Percentiles rank a stretch among this genome's conserved stretches.
Conservation (phyloP, 2,888 invertebrate genomes). For the Monopis laevigella region DNA sequence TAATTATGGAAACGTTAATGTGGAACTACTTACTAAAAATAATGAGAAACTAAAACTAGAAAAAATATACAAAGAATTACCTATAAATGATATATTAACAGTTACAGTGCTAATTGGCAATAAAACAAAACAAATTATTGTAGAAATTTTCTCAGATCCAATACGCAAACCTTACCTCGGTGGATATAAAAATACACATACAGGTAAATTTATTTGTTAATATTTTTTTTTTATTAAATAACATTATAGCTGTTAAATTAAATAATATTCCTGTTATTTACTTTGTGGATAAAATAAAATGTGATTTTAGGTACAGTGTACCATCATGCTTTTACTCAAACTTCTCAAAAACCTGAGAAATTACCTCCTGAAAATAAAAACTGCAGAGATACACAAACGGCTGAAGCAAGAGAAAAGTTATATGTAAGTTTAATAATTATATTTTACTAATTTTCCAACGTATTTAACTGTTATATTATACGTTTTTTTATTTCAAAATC, state of each 20-base stretch:
- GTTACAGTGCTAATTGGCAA: conserved; percentile 49
- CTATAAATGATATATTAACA: conserved; percentile 49
- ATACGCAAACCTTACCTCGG: conserved; percentile 82
- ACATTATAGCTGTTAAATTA: no score
- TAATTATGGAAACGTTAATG: conserved; percentile 54
- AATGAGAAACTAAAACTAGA: conserved; percentile 45
- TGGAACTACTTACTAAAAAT: conserved; percentile 50
- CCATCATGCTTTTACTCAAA: conserved; percentile 86
- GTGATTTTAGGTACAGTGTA: conserved; percentile 69
- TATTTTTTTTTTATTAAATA: no score
- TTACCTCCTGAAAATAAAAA: conserved; percentile 57
- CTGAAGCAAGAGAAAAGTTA: conserved; percentile 55
- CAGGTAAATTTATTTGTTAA: conserved; percentile 54
- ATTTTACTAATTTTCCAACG: not conserved
- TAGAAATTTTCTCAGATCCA: conserved; percentile 51
- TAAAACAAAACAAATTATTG: conserved; percentile 47
- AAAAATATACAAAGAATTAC: conserved; percentile 50
- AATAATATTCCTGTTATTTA: no score
- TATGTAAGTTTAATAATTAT: conserved; percentile 38
- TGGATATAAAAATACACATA: conserved; percentile 78
- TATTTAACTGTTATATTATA: not conserved
- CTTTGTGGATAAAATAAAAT: no score
- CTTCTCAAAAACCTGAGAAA: conserved; percentile 69
- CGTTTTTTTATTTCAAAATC: not conserved
- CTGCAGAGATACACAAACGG: conserved; percentile 75